phyloP scores from a whole-genome alignment of 2,888 invertebrate species.

The Dasysyrphus albostriatus region DNA sequence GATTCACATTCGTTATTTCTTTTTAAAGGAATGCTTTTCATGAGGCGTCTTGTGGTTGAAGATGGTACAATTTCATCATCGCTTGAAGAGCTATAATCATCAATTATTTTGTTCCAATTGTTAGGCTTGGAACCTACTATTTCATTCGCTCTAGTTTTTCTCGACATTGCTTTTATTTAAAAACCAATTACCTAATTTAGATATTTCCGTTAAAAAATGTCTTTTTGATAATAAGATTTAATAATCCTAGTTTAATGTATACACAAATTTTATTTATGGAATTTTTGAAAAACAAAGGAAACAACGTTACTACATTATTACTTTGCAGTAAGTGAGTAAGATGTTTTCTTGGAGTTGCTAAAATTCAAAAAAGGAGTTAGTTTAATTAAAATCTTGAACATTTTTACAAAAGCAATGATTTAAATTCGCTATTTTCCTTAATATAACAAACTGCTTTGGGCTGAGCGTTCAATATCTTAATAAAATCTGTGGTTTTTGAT shows the following conservation, averaged over 20 bases:
- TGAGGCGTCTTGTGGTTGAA: neutral
- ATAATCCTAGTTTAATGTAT: neutral
- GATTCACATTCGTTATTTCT: neutral
- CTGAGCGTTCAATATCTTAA: too few species aligned
- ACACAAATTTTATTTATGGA: too few species aligned
- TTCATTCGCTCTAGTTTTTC: neutral
- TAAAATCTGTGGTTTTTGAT: too few species aligned
- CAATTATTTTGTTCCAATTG: neutral
- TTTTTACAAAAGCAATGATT: too few species aligned
- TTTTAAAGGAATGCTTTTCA: neutral
- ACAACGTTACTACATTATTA: too few species aligned
- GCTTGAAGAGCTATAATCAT: neutral
- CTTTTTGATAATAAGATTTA: neutral
- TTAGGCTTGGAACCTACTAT: neutral
- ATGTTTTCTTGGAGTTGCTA: too few species aligned
- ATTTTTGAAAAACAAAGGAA: too few species aligned
- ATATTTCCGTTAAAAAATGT: neutral
- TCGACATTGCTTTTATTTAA: neutral
- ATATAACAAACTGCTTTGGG: too few species aligned
- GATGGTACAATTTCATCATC: neutral
- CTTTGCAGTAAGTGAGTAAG: too few species aligned
- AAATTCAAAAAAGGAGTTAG: too few species aligned
- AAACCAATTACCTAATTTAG: neutral
- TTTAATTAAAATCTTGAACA: too few species aligned
- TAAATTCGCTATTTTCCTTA: too few species aligned